Conservation (phyloP, 2,888 invertebrate species). For the Nemotelus nigrinus region DNA sequence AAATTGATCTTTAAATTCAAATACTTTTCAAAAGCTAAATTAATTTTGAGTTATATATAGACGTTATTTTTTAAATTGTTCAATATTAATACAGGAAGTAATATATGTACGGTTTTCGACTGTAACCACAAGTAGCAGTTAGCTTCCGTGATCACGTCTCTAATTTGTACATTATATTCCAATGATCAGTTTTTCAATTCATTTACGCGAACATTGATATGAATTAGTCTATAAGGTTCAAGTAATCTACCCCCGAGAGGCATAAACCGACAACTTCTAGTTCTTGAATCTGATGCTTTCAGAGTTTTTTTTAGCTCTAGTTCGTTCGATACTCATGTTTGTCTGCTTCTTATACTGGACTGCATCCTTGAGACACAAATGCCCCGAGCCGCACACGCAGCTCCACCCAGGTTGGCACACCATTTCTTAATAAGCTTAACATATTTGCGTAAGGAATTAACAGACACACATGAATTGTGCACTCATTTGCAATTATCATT, state of each 20-base stretch:
- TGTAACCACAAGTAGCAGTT: neutral
- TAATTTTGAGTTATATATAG: too few relatives aligned
- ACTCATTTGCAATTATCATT: constrained; percentile 51
- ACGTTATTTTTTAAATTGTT: neutral
- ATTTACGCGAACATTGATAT: constrained; percentile 46
- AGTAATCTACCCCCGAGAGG: constrained; percentile 16
- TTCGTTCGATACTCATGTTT: too few relatives aligned
- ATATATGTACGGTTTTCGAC: neutral
- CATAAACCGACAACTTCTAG: neutral
- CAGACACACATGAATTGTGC: constrained; percentile 47
- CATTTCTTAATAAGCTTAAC: constrained; percentile 37
- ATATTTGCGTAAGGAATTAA: constrained; percentile 50
- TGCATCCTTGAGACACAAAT: too few relatives aligned
- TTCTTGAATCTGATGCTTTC: constrained; percentile 8
- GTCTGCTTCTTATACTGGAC: too few relatives aligned
- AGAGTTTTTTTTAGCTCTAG: neutral
- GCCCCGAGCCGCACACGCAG: neutral
- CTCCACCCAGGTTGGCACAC: neutral
- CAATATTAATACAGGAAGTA: neutral
- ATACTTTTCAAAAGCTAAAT: too few relatives aligned
- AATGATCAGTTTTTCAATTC: constrained; percentile 32
- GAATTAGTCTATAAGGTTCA: constrained; percentile 34
- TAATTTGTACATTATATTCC: constrained; percentile 46
- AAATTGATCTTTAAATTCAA: too few relatives aligned
- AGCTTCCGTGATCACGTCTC: constrained; percentile 32